These are phyloP conservation scores for Gymnarchus niloticus DNA, from an alignment of 2,113 vertebrate genomes.

Conservation along the genomic window DNA sequence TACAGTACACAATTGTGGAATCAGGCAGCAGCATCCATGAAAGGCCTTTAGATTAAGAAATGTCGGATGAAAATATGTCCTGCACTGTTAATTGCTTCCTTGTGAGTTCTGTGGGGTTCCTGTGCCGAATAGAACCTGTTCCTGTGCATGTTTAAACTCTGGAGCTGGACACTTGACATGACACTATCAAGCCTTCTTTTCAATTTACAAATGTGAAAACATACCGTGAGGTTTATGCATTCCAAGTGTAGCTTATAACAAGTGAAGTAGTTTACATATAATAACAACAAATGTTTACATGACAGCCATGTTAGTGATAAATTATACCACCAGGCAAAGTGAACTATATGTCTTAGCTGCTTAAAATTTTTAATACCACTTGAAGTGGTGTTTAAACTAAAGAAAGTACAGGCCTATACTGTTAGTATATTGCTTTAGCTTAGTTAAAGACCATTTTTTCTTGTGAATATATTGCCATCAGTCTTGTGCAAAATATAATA, in stretches of 20 bases:
- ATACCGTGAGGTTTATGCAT: background rate
- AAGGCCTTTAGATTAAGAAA: background rate
- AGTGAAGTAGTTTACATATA: background rate
- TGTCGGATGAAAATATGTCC: slow-evolving; percentile 9
- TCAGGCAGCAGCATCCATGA: background rate
- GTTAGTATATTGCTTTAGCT: too few species aligned
- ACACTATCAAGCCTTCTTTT: background rate
- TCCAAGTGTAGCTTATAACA: background rate
- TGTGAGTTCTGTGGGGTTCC: background rate
- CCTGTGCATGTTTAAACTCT: background rate
- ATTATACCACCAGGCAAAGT: too few species aligned
- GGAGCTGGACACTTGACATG: background rate
- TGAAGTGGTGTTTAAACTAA: too few species aligned
- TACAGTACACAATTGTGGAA: slow-evolving; percentile 11
- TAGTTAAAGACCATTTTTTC: too few species aligned
- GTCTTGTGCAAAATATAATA: background rate
- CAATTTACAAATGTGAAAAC: background rate
- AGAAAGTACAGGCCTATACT: too few species aligned
- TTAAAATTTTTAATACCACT: too few species aligned
- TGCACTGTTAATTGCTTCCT: background rate
- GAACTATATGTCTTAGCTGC: too few species aligned
- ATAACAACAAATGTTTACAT: background rate
- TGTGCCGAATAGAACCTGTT: background rate
- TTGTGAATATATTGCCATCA: background rate
- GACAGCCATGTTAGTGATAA: too few species aligned